Percentiles rank a stretch among this genome's conserved stretches.
These are phyloP conservation scores for Pachliopta kotzebuea DNA, from an alignment of 2,888 invertebrate genomes.

Conservation along the genomic window DNA sequence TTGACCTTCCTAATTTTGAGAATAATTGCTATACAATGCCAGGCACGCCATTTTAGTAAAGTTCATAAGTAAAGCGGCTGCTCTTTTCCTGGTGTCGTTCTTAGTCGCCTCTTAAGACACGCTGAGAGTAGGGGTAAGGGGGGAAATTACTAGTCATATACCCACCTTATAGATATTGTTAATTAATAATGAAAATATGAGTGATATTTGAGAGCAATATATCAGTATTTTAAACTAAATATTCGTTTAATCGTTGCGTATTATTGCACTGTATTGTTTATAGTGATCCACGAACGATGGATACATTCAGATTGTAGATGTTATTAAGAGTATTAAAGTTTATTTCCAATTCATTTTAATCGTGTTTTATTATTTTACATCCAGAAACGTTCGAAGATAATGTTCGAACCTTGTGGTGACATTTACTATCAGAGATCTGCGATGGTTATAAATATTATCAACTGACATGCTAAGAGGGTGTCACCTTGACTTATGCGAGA, in stretches of 20 bases:
- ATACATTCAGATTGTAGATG: conserved; percentile 62
- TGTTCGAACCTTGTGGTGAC: not conserved
- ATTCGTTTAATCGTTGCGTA: conserved; percentile 16
- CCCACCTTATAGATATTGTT: conserved; percentile 3
- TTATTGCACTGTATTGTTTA: conserved; percentile 44
- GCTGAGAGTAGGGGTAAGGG: too few species aligned
- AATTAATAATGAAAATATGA: conserved; percentile 37
- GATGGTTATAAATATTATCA: too few species aligned
- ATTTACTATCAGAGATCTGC: too few species aligned
- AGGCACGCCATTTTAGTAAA: too few species aligned
- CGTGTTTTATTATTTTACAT: conserved; percentile 44
- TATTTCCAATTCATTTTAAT: conserved; percentile 59
- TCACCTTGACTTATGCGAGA: too few species aligned
- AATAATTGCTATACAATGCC: too few species aligned
- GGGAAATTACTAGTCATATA: too few species aligned
- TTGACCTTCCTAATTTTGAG: too few species aligned
- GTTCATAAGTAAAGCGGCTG: too few species aligned
- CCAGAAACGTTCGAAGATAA: conserved; percentile 1
- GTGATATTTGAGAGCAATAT: conserved; percentile 66
- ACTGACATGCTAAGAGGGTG: too few species aligned
- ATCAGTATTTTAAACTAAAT: conserved; percentile 52
- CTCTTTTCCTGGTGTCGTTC: too few species aligned
- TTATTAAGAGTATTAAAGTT: conserved; percentile 73
- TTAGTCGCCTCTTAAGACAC: too few species aligned
- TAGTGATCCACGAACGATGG: conserved; percentile 42